Evolutionary conservation across 2,797 vertebrate species (phyloP).

Genomic region (Falco cherrug): DNA sequence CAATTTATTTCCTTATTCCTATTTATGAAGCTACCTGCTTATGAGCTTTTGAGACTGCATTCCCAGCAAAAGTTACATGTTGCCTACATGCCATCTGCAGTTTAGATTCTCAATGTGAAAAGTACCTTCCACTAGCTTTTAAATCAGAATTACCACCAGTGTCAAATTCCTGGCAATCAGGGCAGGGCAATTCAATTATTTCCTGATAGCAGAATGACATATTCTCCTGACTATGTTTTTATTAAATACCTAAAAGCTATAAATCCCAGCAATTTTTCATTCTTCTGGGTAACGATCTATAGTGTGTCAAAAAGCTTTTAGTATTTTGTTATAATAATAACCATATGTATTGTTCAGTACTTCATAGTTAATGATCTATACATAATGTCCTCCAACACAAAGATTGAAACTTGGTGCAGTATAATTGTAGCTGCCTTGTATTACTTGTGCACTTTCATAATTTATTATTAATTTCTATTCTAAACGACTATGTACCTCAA

Average conservation of each 20-base stretch:
- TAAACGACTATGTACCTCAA: not conserved
- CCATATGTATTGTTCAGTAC: slow-evolving; percentile 26
- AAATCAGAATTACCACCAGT: slow-evolving; percentile 11
- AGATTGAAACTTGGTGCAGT: not conserved
- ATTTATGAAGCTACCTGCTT: not conserved
- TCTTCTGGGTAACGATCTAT: not conserved
- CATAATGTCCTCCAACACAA: not conserved
- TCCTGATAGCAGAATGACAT: slow-evolving; percentile 3
- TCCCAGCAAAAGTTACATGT: not conserved
- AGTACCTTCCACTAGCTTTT: not conserved
- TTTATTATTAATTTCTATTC: slow-evolving; percentile 11
- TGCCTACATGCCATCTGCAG: not conserved
- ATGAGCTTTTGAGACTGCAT: not conserved
- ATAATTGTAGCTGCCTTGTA: not conserved
- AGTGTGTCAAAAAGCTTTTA: slow-evolving; percentile 51
- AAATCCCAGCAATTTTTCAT: slow-evolving; percentile 43
- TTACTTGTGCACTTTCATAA: not conserved
- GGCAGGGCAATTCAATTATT: slow-evolving; percentile 15
- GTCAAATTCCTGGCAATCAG: not conserved
- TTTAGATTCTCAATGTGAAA: not conserved
- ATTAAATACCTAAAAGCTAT: slow-evolving; percentile 43
- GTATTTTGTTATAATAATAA: slow-evolving; percentile 43
- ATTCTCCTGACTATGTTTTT: slow-evolving; percentile 6
- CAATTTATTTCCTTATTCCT: not conserved
- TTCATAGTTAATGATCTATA: slow-evolving; percentile 13